These are phyloP conservation scores for Smutsia gigantea DNA, from an alignment of 2,797 vertebrate species.

Conservation along the genomic window DNA sequence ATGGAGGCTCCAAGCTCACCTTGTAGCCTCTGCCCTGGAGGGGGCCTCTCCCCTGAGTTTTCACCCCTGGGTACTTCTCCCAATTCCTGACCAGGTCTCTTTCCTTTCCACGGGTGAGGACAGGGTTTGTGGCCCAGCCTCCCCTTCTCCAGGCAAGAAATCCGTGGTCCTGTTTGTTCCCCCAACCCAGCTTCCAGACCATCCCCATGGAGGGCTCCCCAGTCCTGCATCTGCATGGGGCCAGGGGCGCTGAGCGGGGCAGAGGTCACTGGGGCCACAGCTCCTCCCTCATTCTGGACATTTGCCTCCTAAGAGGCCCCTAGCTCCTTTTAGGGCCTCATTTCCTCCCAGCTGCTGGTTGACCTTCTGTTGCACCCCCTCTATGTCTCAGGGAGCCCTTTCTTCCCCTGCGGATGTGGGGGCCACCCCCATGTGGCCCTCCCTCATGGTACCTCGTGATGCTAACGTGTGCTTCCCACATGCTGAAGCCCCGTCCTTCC, in stretches of 20 bases:
- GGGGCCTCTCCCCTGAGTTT: background rate
- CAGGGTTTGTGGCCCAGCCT: background rate
- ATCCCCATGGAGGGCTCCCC: background rate
- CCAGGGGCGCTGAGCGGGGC: background rate
- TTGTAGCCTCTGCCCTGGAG: background rate
- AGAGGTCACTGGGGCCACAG: rapidly evolving
- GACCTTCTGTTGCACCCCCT: background rate
- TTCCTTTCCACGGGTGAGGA: background rate
- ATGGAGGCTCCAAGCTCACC: background rate
- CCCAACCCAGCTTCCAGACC: background rate
- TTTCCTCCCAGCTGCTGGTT: background rate
- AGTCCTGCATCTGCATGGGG: too few relatives aligned
- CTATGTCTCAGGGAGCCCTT: background rate
- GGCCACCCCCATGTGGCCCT: rapidly evolving
- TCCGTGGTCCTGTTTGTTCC: background rate
- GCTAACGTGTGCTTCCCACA: rapidly evolving
- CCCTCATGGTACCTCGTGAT: background rate
- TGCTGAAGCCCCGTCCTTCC: background rate
- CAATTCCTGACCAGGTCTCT: background rate
- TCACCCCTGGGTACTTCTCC: background rate
- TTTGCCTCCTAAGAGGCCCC: background rate
- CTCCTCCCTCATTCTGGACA: background rate
- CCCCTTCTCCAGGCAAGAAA: background rate
- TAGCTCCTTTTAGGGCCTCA: background rate
- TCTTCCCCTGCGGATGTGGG: background rate